These are phyloP conservation scores for Diadema setosum DNA, from an alignment of 35 echinoderm and acorn worm species.

Conservation along the genomic window DNA sequence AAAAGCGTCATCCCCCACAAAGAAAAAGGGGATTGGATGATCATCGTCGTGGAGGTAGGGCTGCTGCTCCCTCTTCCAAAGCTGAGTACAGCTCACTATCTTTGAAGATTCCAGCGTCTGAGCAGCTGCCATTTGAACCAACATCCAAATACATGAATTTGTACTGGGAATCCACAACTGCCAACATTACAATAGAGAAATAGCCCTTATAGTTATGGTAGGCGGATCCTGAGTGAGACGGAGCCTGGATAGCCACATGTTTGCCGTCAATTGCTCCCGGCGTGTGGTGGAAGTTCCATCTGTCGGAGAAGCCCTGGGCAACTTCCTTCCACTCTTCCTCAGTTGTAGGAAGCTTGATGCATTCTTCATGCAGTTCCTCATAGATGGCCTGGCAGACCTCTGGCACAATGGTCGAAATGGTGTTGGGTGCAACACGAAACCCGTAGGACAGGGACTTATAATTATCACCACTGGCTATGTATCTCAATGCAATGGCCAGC, in stretches of 20 bases:
- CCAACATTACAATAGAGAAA: constrained; percentile 47
- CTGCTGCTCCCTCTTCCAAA: background rate
- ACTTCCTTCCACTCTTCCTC: constrained; percentile 4
- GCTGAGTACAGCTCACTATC: background rate
- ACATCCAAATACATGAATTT: constrained; percentile 28
- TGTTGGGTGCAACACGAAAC: constrained; percentile 31
- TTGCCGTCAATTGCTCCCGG: constrained; percentile 28
- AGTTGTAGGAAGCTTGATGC: background rate
- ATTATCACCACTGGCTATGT: constrained; percentile 17
- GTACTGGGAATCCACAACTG: constrained; percentile 32
- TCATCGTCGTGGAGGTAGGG: background rate
- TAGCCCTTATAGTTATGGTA: constrained; percentile 56
- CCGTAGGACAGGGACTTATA: constrained; percentile 1
- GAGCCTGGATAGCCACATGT: constrained; percentile 32
- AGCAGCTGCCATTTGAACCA: background rate
- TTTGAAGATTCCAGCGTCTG: constrained; percentile 28
- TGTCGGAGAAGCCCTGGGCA: background rate
- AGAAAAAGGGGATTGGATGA: background rate
- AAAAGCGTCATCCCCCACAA: background rate
- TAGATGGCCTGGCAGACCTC: background rate
- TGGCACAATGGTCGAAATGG: background rate
- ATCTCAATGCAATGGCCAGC: constrained; percentile 34
- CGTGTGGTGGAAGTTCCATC: constrained; percentile 30
- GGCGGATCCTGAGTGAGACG: background rate
- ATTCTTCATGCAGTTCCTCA: constrained; percentile 4